phyloP scores from a whole-genome alignment of 2,113 vertebrate genomes.

The Lamprotornis superbus region DNA sequence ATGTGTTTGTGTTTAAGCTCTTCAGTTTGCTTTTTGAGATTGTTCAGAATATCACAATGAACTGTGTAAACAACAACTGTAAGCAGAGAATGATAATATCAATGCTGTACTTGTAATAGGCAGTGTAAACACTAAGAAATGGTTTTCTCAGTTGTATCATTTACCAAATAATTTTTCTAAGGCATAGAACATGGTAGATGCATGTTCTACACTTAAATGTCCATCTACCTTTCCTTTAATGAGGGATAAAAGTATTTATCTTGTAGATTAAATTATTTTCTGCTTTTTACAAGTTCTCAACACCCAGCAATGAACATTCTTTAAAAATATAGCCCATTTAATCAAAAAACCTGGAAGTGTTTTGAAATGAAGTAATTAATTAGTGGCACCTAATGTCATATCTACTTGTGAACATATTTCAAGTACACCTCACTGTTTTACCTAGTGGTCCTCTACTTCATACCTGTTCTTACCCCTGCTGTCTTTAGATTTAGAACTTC shows the following conservation, averaged over 20 bases:
- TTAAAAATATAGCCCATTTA: background rate
- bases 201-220: background rate
- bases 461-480: background rate
- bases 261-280: background rate
- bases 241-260: background rate
- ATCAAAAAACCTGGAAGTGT: background rate
- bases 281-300: background rate
- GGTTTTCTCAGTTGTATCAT: background rate
- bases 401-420: background rate
- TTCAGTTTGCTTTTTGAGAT: background rate
- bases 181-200: background rate
- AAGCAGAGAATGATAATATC: background rate
- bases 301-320: background rate
- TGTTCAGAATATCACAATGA: background rate
- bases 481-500: background rate
- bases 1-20: background rate
- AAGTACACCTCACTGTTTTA: background rate
- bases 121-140: background rate
- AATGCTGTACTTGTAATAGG: background rate
- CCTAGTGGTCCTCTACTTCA: background rate
- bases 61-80: background rate
- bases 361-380: background rate
- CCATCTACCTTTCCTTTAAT: background rate
- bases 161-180: background rate
- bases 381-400: rapidly evolving